Percentiles rank a stretch among this genome's conserved stretches.
Evolutionary conservation across 2,888 invertebrate species (phyloP).

Genomic region (Salpingus planirostris): DNA sequence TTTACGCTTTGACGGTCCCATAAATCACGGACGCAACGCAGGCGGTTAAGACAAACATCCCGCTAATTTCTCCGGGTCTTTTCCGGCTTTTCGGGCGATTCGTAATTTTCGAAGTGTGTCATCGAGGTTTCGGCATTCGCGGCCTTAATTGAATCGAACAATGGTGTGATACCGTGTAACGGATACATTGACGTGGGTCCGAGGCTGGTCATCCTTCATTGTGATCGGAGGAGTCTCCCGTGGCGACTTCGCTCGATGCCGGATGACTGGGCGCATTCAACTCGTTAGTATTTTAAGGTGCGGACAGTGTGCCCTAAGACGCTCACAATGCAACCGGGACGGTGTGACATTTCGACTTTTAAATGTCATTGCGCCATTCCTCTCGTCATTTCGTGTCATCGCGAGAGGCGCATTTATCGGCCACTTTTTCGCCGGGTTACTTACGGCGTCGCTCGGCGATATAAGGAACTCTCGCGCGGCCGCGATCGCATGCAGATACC

Average conservation of each 20-base stretch:
- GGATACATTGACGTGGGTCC: slow-evolving; percentile 12
- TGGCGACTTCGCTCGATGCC: slow-evolving; percentile 15
- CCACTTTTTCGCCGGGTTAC: no score
- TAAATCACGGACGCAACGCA: no score
- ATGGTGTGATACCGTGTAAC: slow-evolving; percentile 11
- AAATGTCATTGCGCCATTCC: slow-evolving; percentile 12
- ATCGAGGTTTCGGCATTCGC: slow-evolving; percentile 4
- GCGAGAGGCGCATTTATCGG: not conserved
- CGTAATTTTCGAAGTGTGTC: no score
- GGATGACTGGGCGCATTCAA: slow-evolving; percentile 27
- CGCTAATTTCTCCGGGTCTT: no score
- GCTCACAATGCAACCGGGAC: slow-evolving; percentile 12
- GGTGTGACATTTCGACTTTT: slow-evolving; percentile 15
- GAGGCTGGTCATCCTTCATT: slow-evolving; percentile 14
- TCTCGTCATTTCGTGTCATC: no score
- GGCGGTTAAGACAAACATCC: no score
- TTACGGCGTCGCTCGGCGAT: no score
- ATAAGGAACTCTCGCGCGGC: no score
- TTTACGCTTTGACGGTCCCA: no score
- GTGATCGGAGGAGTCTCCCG: slow-evolving; percentile 19
- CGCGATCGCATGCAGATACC: no score
- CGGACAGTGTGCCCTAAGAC: slow-evolving; percentile 24
- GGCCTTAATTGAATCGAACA: slow-evolving; percentile 16
- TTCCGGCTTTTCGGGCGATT: no score
- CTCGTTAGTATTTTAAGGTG: slow-evolving; percentile 31